These are phyloP conservation scores for Pantherophis alleghaniensis DNA, from an alignment of 2,797 vertebrate genomes.

Conservation along the genomic window DNA sequence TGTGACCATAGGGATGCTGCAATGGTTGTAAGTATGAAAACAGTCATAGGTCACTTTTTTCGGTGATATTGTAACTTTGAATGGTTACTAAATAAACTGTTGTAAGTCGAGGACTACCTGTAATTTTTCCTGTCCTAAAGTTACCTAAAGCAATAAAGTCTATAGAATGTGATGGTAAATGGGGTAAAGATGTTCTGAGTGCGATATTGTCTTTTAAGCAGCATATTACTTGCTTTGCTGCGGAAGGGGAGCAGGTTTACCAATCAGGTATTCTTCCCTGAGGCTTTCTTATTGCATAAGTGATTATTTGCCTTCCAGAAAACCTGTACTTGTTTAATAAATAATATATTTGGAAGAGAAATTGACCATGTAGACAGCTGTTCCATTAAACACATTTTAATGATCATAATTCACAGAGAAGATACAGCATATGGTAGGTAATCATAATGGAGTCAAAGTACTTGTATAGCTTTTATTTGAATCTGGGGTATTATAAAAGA, in stretches of 20 bases:
- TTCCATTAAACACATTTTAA: conserved; percentile 35
- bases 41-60: neutral
- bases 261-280: neutral
- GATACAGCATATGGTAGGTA: conserved; percentile 16
- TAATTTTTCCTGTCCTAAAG: neutral
- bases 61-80: neutral
- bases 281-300: conserved; percentile 33
- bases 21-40: neutral
- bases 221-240: neutral
- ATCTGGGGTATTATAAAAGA: neutral
- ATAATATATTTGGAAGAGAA: conserved; percentile 36
- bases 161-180: neutral
- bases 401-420: conserved; percentile 41
- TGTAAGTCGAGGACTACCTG: neutral
- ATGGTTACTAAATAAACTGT: neutral
- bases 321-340: conserved; percentile 43
- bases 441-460: conserved; percentile 10
- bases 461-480: neutral
- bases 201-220: neutral
- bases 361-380: conserved; percentile 10
- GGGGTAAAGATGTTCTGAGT: neutral
- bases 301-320: conserved; percentile 15
- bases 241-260: conserved; percentile 1
- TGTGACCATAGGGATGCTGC: neutral
- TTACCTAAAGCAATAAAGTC: neutral